Conservation (phyloP, 2,888 invertebrate species). For the Sarcophaga caerulescens region DNA sequence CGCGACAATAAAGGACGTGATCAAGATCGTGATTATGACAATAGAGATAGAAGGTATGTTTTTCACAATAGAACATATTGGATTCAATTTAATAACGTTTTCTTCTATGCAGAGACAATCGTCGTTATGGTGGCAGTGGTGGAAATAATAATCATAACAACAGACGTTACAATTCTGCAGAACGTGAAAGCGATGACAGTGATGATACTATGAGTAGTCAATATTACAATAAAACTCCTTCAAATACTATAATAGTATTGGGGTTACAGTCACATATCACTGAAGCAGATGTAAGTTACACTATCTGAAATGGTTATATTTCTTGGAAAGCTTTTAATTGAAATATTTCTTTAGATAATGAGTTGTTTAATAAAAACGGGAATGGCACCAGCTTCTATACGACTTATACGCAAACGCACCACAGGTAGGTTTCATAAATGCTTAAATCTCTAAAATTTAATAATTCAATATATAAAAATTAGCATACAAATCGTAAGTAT, state of each 20-base stretch:
- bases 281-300: conserved; percentile 87
- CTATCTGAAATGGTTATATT: background rate
- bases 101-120: conserved; percentile 68
- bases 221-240: conserved; percentile 83
- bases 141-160: conserved; percentile 65
- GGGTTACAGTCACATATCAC: conserved; percentile 89
- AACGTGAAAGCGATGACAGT: conserved; percentile 77
- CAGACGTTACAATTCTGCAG: conserved; percentile 73
- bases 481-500: conserved; percentile 63
- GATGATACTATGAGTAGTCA: conserved; percentile 81
- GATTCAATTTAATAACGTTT: background rate
- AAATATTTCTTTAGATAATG: conserved; percentile 84
- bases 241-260: conserved; percentile 89
- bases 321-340: background rate
- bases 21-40: conserved; percentile 72
- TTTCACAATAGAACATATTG: background rate
- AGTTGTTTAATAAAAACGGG: conserved; percentile 89
- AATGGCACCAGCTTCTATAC: conserved; percentile 89
- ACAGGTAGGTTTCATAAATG: conserved; percentile 85
- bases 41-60: conserved; percentile 71
- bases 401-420: conserved; percentile 91
- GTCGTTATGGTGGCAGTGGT: conserved; percentile 62
- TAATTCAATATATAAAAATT: conserved; percentile 23
- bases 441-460: background rate
- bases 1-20: conserved; percentile 72